phyloP scores from a whole-genome alignment of 2,888 invertebrate genomes.

The Plusia festucae region DNA sequence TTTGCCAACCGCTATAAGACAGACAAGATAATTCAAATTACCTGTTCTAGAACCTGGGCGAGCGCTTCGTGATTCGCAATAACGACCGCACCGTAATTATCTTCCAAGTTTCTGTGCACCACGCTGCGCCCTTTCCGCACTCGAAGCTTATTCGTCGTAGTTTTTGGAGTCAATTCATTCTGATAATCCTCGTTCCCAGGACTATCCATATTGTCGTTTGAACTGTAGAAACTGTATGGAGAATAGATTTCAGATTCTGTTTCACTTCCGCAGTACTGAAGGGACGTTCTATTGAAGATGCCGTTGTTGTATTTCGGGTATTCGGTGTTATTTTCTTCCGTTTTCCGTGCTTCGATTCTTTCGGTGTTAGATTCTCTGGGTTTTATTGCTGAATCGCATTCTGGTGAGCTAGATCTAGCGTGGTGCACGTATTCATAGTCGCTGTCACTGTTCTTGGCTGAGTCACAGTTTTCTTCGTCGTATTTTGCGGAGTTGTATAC shows the following conservation, averaged over 20 bases:
- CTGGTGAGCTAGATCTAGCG: slow-evolving; percentile 91
- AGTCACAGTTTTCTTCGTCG: slow-evolving; percentile 83
- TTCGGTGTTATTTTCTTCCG: slow-evolving; percentile 73
- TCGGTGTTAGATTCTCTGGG: slow-evolving; percentile 71
- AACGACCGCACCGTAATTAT: slow-evolving; percentile 96
- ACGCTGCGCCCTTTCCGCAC: slow-evolving; percentile 95
- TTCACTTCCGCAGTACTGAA: slow-evolving; percentile 95
- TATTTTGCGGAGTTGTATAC: slow-evolving; percentile 85
- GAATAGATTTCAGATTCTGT: slow-evolving; percentile 95
- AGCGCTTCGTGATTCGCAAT: slow-evolving; percentile 97
- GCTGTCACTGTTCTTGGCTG: slow-evolving; percentile 89
- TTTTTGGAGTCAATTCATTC: slow-evolving; percentile 82
- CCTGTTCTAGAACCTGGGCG: slow-evolving; percentile 96
- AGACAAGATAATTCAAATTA: slow-evolving; percentile 78
- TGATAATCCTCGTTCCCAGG: slow-evolving; percentile 82
- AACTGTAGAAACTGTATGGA: slow-evolving; percentile 93
- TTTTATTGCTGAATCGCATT: slow-evolving; percentile 90
- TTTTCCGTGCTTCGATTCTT: slow-evolving; percentile 74
- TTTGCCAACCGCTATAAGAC: slow-evolving; percentile 38
- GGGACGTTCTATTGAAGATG: slow-evolving; percentile 90
- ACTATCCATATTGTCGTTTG: slow-evolving; percentile 88
- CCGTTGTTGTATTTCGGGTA: slow-evolving; percentile 90
- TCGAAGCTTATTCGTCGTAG: slow-evolving; percentile 91
- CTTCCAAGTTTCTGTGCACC: slow-evolving; percentile 95
- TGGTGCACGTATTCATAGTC: slow-evolving; percentile 91